Evolutionary conservation across 2,113 vertebrate species (phyloP), one percentile per base, ranked within the genome.

Genomic region (Morone saxatilis): DNA sequence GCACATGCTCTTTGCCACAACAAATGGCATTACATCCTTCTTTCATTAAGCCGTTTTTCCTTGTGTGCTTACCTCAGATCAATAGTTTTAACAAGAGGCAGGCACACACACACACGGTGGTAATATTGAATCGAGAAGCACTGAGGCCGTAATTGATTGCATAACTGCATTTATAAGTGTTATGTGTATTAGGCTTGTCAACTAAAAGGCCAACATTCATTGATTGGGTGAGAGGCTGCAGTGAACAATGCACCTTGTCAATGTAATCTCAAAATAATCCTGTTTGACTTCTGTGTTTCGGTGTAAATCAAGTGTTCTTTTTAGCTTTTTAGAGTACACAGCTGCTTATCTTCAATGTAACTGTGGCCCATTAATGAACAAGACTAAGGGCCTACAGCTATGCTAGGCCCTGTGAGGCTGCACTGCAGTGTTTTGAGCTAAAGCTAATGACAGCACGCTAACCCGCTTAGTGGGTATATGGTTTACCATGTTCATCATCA

Each of bases 121-220:
- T 62, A 57, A 84, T 25, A 84, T 22, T 3, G 4, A 70, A 75
- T 69, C 6, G 16, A 76, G 50, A 71, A 73, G 14, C 78, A 71
- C 60, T 12, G 54, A 19, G 72, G 47, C 74, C 62, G 62, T 81
- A 86, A 85, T 86, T 86, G 68, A 91, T 86, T 81, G 73, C 59
- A 78, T 51, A 74, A 69, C 76, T 83, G 76, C 76, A 80, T 83
- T 80, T 80, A 10, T 57, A 76, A 79, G 81, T 72, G 70, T 80
- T 81, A 38, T 73, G 68, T 70, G 61, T 71, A 71, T 85, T 73
- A 56, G 47, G 40, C 75, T 76, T 69, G 82, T 88, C 76, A 71
- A 63, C 62, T 68, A 54, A 88, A 92, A 91, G 78, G 86, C 80
- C 86, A 88, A 6, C 62, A 36, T 25, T 68, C 53, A 88, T 87